A percentile compares a stretch with the other conserved stretches of the same genome.
These are phyloP conservation scores for Scaptomyza hsui DNA, from an alignment of 1,140 invertebrate species.

Conservation along the genomic window DNA sequence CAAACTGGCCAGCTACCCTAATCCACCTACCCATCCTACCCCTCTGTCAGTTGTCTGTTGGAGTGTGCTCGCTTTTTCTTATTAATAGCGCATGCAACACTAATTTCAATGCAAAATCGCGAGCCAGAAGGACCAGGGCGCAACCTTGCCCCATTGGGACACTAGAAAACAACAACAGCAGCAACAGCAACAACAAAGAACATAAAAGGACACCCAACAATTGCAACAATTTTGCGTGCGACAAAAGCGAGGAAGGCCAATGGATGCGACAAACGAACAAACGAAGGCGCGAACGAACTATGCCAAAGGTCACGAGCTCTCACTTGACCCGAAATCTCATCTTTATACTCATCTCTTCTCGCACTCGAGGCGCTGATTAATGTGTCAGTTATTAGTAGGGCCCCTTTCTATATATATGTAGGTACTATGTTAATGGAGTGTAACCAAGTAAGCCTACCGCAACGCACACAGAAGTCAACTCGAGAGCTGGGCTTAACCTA, in stretches of 20 bases:
- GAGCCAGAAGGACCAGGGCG: not conserved
- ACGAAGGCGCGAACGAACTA: not conserved
- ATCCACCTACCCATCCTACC: not conserved
- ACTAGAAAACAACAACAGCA: conserved; percentile 3
- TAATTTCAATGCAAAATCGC: conserved; percentile 35
- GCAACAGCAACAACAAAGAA: not conserved
- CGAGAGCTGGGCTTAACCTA: conserved; percentile 47
- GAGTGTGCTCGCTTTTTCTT: conserved; percentile 6
- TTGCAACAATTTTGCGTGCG: conserved; percentile 42
- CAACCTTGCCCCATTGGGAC: conserved; percentile 27
- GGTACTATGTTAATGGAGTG: not conserved
- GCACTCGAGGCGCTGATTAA: conserved; percentile 35
- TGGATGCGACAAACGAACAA: conserved; percentile 18
- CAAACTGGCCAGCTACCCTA: conserved; percentile 3
- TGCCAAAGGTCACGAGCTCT: conserved; percentile 30
- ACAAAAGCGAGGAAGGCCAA: conserved; percentile 27
- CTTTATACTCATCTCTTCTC: not conserved
- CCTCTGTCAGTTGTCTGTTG: not conserved
- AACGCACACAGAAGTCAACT: conserved; percentile 9
- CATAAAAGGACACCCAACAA: conserved; percentile 26
- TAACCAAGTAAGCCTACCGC: conserved; percentile 8
- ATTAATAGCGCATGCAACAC: conserved; percentile 36
- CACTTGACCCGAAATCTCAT: conserved; percentile 37
- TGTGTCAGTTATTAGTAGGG: conserved; percentile 23
- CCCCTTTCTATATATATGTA: not conserved